Evolutionary conservation across 2,797 vertebrate species (phyloP).

Genomic region (Clarias laeviceps): DNA sequence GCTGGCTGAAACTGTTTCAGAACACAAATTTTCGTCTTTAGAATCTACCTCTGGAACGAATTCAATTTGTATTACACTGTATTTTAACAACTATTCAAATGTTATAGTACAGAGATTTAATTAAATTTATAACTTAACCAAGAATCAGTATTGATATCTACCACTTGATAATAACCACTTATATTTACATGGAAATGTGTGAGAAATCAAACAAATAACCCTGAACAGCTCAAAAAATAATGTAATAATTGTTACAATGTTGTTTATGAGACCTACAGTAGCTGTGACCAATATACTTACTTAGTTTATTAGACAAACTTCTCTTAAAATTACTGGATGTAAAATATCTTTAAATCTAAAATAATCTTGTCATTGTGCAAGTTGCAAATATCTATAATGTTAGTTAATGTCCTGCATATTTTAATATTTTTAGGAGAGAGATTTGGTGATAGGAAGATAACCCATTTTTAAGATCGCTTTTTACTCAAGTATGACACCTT

Average conservation of each 20-base stretch:
- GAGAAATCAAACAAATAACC: background rate
- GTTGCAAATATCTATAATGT: background rate
- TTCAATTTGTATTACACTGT: too few relatives aligned
- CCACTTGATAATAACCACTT: background rate
- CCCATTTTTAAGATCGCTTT: background rate
- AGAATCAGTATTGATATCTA: background rate
- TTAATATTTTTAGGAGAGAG: background rate
- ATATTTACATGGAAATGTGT: background rate
- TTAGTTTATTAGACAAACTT: background rate
- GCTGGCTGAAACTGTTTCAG: too few relatives aligned
- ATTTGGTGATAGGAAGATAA: background rate
- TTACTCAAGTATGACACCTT: background rate
- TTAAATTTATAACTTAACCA: background rate
- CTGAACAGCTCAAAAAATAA: background rate
- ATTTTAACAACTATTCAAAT: background rate
- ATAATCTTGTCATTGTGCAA: background rate
- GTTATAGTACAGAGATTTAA: background rate
- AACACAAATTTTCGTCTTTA: too few relatives aligned
- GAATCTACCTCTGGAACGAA: too few relatives aligned
- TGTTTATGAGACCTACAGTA: background rate
- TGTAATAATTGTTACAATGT: background rate
- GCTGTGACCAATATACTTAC: background rate
- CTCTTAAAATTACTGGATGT: background rate
- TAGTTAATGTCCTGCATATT: background rate
- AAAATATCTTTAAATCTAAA: background rate